These are phyloP conservation scores for Ceriagrion tenellum DNA, from an alignment of 2,888 invertebrate genomes.

Conservation along the genomic window DNA sequence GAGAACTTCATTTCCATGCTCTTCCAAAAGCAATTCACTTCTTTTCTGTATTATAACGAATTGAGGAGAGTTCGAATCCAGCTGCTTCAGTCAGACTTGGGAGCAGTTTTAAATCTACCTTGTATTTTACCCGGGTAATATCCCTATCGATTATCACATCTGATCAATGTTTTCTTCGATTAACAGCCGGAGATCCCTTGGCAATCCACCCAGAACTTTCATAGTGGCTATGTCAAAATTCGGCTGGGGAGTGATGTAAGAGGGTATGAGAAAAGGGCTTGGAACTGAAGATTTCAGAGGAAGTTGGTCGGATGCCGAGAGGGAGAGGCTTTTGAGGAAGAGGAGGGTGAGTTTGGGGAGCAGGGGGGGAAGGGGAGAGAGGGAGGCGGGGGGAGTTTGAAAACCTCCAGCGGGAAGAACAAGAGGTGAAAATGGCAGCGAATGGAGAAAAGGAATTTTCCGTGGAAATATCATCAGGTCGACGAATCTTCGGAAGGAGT, in stretches of 20 bases:
- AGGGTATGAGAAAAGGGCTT: neutral
- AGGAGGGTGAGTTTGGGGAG: neutral
- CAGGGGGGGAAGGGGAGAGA: neutral
- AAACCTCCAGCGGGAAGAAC: neutral
- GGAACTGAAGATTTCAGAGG: neutral
- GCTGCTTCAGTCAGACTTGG: neutral
- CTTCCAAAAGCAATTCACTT: neutral
- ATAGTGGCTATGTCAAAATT: slow-evolving; percentile 40
- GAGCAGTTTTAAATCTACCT: neutral
- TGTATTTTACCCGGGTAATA: slow-evolving; percentile 17
- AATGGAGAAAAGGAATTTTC: slow-evolving; percentile 47
- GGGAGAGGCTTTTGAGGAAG: neutral
- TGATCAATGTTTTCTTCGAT: slow-evolving; percentile 52
- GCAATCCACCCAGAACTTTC: slow-evolving; percentile 51
- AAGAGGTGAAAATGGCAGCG: slow-evolving; percentile 39
- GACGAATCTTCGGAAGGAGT: slow-evolving; percentile 37
- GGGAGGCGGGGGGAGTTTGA: neutral
- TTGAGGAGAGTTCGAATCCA: too few species aligned
- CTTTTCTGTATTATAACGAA: neutral
- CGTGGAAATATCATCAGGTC: slow-evolving; percentile 46
- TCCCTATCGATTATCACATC: slow-evolving; percentile 57
- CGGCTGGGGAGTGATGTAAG: neutral
- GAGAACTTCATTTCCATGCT: too few species aligned
- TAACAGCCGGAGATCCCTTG: slow-evolving; percentile 57
- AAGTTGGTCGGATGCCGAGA: slow-evolving; percentile 14